Base-by-base conservation (phyloP, 2,888 invertebrate genomes). In the Heliconius aoede region DNA sequence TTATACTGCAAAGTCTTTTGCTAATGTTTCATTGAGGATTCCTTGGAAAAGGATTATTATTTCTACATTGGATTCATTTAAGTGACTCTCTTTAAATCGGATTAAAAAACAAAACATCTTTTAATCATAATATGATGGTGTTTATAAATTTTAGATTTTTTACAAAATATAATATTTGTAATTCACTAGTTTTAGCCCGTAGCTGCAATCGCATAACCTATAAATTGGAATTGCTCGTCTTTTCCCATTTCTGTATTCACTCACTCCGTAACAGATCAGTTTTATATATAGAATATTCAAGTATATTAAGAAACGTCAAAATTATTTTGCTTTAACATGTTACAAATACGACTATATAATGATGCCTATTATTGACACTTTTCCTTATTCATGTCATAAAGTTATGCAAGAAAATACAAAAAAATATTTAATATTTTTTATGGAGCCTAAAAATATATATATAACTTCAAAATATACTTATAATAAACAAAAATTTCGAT, bases 361-460 rank as follows among this genome's bases (percentile, higher is more conserved):
- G 13, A 13, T 26, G 1, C 0, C 0, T 0, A 26, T 60, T 24
- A 60, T 15, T 26, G 5, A 0, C 0, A 5, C 2, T 24, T 24
- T 24, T 58, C n/a, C 58, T 58, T 58, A n/a, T n/a, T 58, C 13
- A 24, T 24, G 8, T 24, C 13, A 58, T 58, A 24, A 58, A n/a
- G 4, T 24, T 58, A n/a, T 9, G 4, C 24, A n/a, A 1, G 24
- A 11, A 46, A 46, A 24, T 24, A 40, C 15, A 40, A 40, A 15
- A 40, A 40, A 40, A 40, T n/a, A 4, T 40, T 40, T 15, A 40
- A 30, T 55, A 55, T 55, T 60, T 60, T 26, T 60, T 60, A 15
- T 24, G 24, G 4, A 60, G 21, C n/a, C 0, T 7, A 65, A 21
- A n/a, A 36, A 65, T 15, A 15, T 21, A 15, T 24, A 24, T 1